Conservation (phyloP, 1,140 invertebrate species). For the Pogonus chalceus region DNA sequence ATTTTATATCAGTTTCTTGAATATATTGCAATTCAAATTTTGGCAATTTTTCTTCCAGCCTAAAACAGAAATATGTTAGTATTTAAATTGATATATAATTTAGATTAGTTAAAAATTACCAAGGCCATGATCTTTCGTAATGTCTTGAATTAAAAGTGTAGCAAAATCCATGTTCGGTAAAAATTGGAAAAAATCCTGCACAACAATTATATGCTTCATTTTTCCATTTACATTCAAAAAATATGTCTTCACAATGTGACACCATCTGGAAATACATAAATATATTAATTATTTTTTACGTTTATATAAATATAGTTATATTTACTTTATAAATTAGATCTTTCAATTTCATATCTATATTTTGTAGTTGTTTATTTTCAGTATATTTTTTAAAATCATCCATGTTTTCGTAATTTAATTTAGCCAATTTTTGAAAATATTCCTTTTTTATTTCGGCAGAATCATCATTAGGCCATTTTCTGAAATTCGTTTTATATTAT, state of each 20-base stretch:
- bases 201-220: slow-evolving; percentile 43
- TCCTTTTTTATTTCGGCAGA: slow-evolving; percentile 13
- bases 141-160: slow-evolving; percentile 56
- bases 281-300: not conserved
- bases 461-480: slow-evolving; percentile 8
- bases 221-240: slow-evolving; percentile 50
- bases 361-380: not conserved
- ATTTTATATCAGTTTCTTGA: slow-evolving; percentile 51
- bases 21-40: slow-evolving; percentile 43
- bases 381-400: slow-evolving; percentile 13
- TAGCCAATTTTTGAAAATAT: slow-evolving; percentile 32
- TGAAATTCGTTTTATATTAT: not conserved
- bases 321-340: not conserved
- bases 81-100: slow-evolving; percentile 8
- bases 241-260: slow-evolving; percentile 42
- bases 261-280: slow-evolving; percentile 36
- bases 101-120: slow-evolving; percentile 30
- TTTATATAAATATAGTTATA: not conserved
- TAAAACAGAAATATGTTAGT: no score
- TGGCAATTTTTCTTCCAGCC: slow-evolving; percentile 34
- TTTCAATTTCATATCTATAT: not conserved
- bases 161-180: slow-evolving; percentile 61
- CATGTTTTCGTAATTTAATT: slow-evolving; percentile 31
- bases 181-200: slow-evolving; percentile 45
- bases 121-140: slow-evolving; percentile 40